Evolutionary conservation across 1,140 invertebrate genomes (phyloP), one percentile per base, ranked within the genome.

Genomic region (Ephestia elutella): DNA sequence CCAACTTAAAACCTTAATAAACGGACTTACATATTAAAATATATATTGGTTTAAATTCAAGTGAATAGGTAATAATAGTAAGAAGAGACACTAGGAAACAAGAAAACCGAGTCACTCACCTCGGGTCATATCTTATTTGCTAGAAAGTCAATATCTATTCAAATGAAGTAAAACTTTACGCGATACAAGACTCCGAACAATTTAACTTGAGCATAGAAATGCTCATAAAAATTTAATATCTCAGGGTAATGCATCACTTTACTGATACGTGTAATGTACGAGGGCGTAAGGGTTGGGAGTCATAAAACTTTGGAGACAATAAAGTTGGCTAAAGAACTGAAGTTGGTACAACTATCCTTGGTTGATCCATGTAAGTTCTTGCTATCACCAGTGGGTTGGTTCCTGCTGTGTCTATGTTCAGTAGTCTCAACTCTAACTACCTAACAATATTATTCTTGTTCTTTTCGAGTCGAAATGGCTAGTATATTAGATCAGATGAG

Each of bases 301-400:
- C 68, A 73, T 73, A 71, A 79, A 80, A 82, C 69, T 80, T 84
- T 70, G 54, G 72, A 72, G 70, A 74, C 76, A 84, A 75, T 77
- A 78, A 80, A 82, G 67, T 79, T 74, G 57, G 51, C 57, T 69
- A 60, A 73, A 76, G 73, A 77, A 77, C 68, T 72, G 56, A 77
- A 84, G 66, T 78, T 74, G 32, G 70, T 70, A 73, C 38, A 44
- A 44, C 38, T 44, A 44, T 44, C 38, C 38, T 13, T 44, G 15
- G 38, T 44, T 44, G 38, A 44, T 44, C 38, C 38, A 44, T 10
- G 38, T 15, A 10, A 4, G n/a, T 15, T 44, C 15, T 76, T 70
- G 65, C 73, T 75, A 20, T 50, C 3, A 21, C 49, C 13, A 13
- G 7, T 21, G 18, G 15, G 7, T 19, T 20, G 49, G 49, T 17